phyloP scores from a whole-genome alignment of 2,113 vertebrate species.

The Amblyopsis rosae region DNA sequence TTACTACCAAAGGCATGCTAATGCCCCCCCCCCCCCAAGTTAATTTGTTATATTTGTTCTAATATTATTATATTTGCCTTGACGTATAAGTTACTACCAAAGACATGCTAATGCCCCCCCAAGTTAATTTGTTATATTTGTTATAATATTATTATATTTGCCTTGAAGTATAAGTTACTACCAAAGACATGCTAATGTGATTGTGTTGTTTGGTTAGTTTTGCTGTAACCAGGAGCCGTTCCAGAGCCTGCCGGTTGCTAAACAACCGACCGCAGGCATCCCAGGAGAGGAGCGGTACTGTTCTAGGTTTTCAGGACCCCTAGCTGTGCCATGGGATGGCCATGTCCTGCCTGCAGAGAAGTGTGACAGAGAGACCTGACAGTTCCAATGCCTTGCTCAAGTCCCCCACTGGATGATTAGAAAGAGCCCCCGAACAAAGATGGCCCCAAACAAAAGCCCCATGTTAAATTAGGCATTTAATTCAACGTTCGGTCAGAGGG shows the following conservation, averaged over 20 bases:
- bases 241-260: conserved; percentile 65
- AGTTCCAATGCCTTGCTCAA: conserved; percentile 74
- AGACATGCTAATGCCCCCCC: too few relatives aligned
- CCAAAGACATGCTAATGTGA: conserved; percentile 51
- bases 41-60: too few relatives aligned
- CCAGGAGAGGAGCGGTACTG: conserved; percentile 48
- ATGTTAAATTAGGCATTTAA: conserved; percentile 81
- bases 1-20: too few relatives aligned
- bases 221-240: conserved; percentile 44
- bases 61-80: too few relatives aligned
- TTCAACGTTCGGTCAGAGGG: conserved; percentile 74
- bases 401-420: conserved; percentile 63
- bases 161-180: conserved; percentile 5
- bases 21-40: too few relatives aligned
- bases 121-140: too few relatives aligned
- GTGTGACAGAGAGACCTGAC: conserved; percentile 79
- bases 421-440: conserved; percentile 67
- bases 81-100: too few relatives aligned
- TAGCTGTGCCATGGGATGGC: conserved; percentile 66
- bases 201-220: conserved; percentile 70
- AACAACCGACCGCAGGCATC: conserved; percentile 74
- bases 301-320: conserved; percentile 68
- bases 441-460: conserved; percentile 66
- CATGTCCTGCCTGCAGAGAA: conserved; percentile 70
- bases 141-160: too few relatives aligned